Percentiles rank a stretch among this genome's conserved stretches.
These are phyloP conservation scores for Silurus asotus DNA, from an alignment of 2,113 vertebrate genomes.

Conservation along the genomic window DNA sequence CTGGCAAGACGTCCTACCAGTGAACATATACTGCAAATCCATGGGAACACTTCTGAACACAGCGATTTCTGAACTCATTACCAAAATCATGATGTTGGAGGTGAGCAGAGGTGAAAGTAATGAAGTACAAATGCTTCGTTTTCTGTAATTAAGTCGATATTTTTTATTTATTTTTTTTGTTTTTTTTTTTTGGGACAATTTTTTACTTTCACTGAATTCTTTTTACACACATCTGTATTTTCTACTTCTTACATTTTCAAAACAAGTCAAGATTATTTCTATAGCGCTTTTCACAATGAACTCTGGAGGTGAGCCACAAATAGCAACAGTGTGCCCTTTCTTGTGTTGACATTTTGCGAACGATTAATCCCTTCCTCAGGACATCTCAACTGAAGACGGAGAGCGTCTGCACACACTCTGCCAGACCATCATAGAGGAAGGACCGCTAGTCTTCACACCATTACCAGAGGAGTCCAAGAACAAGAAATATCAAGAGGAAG, in stretches of 20 bases:
- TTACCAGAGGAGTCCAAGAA: conserved; percentile 84
- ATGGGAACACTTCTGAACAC: conserved; percentile 91
- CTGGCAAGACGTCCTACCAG: conserved; percentile 94
- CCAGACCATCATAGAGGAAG: conserved; percentile 85
- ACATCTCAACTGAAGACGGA: conserved; percentile 90
- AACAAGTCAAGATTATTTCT: no score
- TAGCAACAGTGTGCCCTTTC: background rate
- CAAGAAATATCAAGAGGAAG: conserved; percentile 88
- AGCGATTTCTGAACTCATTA: conserved; percentile 81
- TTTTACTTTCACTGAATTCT: no score
- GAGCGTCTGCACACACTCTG: conserved; percentile 86
- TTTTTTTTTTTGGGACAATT: no score
- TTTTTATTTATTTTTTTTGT: no score
- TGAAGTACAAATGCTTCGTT: no score
- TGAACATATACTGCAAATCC: conserved; percentile 91
- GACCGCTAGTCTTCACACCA: conserved; percentile 87
- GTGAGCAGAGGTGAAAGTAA: conserved; percentile 63
- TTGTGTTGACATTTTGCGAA: background rate
- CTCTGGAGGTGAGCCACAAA: no score
- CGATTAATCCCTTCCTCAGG: conserved; percentile 11
- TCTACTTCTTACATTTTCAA: no score
- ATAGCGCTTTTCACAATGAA: no score
- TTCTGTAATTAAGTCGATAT: no score
- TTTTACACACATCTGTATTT: no score
- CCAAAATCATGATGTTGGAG: conserved; percentile 87